Evolutionary conservation across 2,888 invertebrate species (phyloP).

Genomic region (Diadegma fenestrale): DNA sequence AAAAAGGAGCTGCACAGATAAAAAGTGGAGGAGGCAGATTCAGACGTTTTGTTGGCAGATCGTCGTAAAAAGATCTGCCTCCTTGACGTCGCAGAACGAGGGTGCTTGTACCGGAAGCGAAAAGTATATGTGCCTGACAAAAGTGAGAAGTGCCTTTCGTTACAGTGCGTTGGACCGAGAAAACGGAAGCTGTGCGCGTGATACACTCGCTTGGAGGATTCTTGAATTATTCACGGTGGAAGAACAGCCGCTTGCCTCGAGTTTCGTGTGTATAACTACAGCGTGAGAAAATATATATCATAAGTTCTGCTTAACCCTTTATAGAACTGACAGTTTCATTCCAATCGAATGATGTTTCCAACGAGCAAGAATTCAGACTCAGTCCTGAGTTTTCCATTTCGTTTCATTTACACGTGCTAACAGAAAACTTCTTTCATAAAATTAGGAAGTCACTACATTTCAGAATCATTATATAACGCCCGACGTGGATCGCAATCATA

Average conservation of each 20-base stretch:
- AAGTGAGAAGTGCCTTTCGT: conserved; percentile 22
- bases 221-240: conserved; percentile 22
- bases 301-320: not conserved
- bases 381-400: too few species aligned
- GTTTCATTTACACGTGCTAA: too few species aligned
- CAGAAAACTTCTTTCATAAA: too few species aligned
- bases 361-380: not conserved
- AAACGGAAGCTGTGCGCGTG: conserved; percentile 10
- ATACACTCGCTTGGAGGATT: conserved; percentile 19
- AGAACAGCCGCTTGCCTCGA: conserved; percentile 8
- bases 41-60: not conserved
- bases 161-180: conserved; percentile 19
- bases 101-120: not conserved
- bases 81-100: conserved; percentile 2
- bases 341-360: not conserved
- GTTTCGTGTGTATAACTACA: conserved; percentile 5
- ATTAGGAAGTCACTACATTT: not conserved
- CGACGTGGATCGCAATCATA: not conserved
- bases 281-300: not conserved
- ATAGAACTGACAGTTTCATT: not conserved
- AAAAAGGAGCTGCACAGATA: not conserved
- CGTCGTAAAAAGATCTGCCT: conserved; percentile 19
- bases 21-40: not conserved
- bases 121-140: not conserved
- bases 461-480: not conserved